Base-by-base conservation (phyloP, 2,888 invertebrate species). In the Lamproptera curius region DNA sequence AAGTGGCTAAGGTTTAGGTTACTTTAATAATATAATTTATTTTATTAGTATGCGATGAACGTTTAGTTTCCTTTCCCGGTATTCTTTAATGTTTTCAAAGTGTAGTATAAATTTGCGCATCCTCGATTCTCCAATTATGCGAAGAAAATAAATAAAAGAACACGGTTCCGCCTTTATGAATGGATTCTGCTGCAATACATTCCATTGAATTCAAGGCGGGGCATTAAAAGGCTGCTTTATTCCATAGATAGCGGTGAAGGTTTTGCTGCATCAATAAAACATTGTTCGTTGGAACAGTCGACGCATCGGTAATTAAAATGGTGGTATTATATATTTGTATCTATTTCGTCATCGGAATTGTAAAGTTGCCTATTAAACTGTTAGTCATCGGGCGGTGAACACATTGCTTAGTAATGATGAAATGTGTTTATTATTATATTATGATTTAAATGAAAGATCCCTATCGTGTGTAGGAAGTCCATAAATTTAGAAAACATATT, bases 191-290 rank as follows among this genome's bases (percentile, higher is more conserved):
- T 44, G 42, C 50, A 52, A 51, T 51, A 31, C 47, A 55, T 57
- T 55, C 47, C 50, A 57, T 56, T 56, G 54, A 56, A 55, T 52
- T 50, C 53, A 49, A 42, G 51, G 50, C 56, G 53, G 51, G 46
- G 47, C 54, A 42, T 49, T 50, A 49, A 50, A 39, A 45, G 46
- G 38, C 45, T 53, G 38, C 47, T 40, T 55, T 46, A 55, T 52
- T 56, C 54, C 45, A 51, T 34, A 37, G 47, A 47, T 48, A 42
- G 23, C 48, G 42, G 52, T 53, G 52, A 55, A 55, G 51, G 52
- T 53, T 48, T 46, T 53, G 46, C 56, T 52, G 54, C 57, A 72
- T 70, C 56, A 67, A 70, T 73, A 69, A 73, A 68, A 70, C 69
- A 73, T 68, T 20, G 20, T 26, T 38, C 15, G 33, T 39, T 28